A percentile compares a stretch with the other conserved stretches of the same genome.
Evolutionary conservation across 2,888 invertebrate genomes (phyloP).

Genomic region (Melikaiella ostensackeni): DNA sequence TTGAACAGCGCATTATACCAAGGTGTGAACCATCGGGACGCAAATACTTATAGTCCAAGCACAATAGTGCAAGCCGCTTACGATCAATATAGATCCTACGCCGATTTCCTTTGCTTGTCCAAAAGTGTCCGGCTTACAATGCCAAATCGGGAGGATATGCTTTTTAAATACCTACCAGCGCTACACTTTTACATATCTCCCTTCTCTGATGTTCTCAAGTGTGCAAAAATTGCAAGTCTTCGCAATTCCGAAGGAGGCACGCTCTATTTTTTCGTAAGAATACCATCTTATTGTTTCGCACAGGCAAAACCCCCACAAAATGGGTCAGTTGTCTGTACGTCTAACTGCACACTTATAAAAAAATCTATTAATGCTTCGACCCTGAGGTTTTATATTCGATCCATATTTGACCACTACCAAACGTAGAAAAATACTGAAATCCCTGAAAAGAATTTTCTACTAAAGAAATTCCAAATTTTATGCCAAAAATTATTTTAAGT

Average conservation of each 20-base stretch:
- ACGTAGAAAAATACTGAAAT: too few relatives aligned
- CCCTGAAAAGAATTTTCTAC: too few relatives aligned
- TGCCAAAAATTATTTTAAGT: too few relatives aligned
- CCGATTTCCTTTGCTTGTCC: slow-evolving; percentile 53
- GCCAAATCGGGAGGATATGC: slow-evolving; percentile 47
- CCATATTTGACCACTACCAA: too few relatives aligned
- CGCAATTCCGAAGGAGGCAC: slow-evolving; percentile 43
- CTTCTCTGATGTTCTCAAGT: slow-evolving; percentile 6
- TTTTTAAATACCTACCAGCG: slow-evolving; percentile 29
- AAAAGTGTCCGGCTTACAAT: slow-evolving; percentile 53
- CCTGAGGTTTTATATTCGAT: too few relatives aligned
- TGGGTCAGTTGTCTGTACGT: too few relatives aligned
- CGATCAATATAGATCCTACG: slow-evolving; percentile 68
- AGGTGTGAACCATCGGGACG: slow-evolving; percentile 66
- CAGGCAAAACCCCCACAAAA: too few relatives aligned
- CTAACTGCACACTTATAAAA: too few relatives aligned
- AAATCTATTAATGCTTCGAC: too few relatives aligned
- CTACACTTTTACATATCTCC: slow-evolving; percentile 16
- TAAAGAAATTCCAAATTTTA: too few relatives aligned
- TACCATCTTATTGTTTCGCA: not conserved
- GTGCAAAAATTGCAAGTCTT: slow-evolving; percentile 41
- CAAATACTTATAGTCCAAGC: slow-evolving; percentile 56
- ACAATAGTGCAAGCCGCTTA: slow-evolving; percentile 69
- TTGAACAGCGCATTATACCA: slow-evolving; percentile 62
- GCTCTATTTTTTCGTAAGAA: slow-evolving; percentile 37